A percentile compares a stretch with the other conserved stretches of the same genome.
These are phyloP conservation scores for Scomber japonicus DNA, from an alignment of 2,113 vertebrate genomes.

Conservation along the genomic window DNA sequence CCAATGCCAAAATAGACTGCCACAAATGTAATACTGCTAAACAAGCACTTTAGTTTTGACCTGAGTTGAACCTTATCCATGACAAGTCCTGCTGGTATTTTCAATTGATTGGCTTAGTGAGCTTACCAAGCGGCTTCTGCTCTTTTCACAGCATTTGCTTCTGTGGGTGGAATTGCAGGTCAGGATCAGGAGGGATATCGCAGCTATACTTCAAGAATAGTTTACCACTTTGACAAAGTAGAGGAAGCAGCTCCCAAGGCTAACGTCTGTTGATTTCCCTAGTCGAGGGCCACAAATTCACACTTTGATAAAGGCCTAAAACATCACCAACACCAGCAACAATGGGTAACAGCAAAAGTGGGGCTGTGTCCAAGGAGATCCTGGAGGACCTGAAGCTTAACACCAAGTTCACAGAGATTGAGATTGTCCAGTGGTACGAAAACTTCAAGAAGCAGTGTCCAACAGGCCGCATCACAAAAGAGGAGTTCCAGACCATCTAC, in stretches of 20 bases:
- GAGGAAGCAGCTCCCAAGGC: conserved; percentile 13
- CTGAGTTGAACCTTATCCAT: conserved; percentile 23
- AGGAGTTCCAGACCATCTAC: conserved; percentile 95
- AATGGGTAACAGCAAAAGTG: conserved; percentile 82
- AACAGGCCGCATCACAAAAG: conserved; percentile 89
- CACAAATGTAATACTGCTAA: background rate
- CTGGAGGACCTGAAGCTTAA: conserved; percentile 82
- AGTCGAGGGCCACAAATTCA: background rate
- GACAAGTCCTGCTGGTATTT: conserved; percentile 39
- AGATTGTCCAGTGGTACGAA: conserved; percentile 84
- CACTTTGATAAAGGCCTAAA: conserved; percentile 2
- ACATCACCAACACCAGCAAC: conserved; percentile 18
- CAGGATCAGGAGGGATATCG: conserved; percentile 19
- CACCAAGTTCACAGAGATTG: conserved; percentile 81
- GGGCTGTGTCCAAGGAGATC: conserved; percentile 80
- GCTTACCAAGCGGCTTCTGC: conserved; percentile 59
- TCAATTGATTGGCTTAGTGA: conserved; percentile 60
- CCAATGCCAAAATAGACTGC: background rate
- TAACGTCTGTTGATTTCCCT: background rate
- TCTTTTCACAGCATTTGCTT: conserved; percentile 58
- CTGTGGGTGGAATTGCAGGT: conserved; percentile 24
- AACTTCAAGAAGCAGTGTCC: conserved; percentile 97
- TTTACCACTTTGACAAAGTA: conserved; percentile 2
- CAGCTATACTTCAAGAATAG: background rate
- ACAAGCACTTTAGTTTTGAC: conserved; percentile 16